Conservation (phyloP, 2,797 vertebrate species). For the Erethizon dorsatum region DNA sequence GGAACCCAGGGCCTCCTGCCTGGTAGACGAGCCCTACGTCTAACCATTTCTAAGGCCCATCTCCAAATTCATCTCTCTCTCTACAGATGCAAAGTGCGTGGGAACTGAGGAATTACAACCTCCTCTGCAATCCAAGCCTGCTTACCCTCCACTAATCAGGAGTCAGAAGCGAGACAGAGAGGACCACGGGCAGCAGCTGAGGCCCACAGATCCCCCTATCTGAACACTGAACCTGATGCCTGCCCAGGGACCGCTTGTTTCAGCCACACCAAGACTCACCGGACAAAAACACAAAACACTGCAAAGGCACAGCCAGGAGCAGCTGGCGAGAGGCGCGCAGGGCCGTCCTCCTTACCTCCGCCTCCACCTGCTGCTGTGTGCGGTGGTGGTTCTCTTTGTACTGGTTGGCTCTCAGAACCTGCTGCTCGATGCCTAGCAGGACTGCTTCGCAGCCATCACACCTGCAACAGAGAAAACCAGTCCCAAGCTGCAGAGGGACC, state of each 20-base stretch:
- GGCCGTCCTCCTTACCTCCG: slow-evolving; percentile 88
- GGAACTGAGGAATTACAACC: neutral
- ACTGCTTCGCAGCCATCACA: slow-evolving; percentile 93
- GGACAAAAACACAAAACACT: neutral
- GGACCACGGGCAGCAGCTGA: no score
- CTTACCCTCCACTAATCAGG: neutral
- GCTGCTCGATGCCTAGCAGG: slow-evolving; percentile 92
- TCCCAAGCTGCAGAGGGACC: neutral
- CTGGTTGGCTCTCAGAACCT: slow-evolving; percentile 92
- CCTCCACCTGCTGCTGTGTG: slow-evolving; percentile 90
- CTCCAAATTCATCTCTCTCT: neutral
- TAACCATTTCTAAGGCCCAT: neutral
- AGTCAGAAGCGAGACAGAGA: neutral
- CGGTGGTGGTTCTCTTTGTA: slow-evolving; percentile 91
- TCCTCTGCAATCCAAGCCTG: neutral
- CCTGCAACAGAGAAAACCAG: slow-evolving; percentile 85
- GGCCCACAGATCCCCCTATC: neutral
- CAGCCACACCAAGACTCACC: neutral
- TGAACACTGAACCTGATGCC: neutral
- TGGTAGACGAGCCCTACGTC: no score
- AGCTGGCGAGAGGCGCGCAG: neutral
- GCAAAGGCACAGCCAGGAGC: neutral
- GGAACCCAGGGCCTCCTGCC: neutral
- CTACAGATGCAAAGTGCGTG: neutral
- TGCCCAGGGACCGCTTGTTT: neutral